phyloP scores from a whole-genome alignment of 1,140 invertebrate species.

The Camponotus pennsylvanicus region DNA sequence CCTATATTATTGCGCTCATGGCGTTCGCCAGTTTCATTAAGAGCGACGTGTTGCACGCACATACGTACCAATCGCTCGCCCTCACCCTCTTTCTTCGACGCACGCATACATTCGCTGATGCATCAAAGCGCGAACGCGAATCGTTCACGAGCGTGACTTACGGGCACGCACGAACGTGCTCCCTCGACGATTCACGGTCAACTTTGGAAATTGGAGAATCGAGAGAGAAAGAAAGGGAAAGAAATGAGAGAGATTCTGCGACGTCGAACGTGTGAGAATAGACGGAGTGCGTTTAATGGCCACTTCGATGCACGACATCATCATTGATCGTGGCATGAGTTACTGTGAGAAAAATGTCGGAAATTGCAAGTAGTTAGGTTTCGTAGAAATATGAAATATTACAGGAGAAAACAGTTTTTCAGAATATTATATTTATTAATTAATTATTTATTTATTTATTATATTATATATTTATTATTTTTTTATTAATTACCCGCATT shows the following conservation, averaged over 20 bases:
- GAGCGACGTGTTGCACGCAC: constrained; percentile 35
- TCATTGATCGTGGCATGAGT: constrained; percentile 62
- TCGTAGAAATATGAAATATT: constrained; percentile 64
- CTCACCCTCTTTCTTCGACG: constrained; percentile 19
- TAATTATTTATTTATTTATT: too few relatives aligned
- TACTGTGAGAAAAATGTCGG: constrained; percentile 70
- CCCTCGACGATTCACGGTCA: constrained; percentile 19
- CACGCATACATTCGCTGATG: constrained; percentile 35
- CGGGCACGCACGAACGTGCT: constrained; percentile 34
- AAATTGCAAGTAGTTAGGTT: constrained; percentile 66
- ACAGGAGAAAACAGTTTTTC: background rate
- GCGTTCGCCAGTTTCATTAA: constrained; percentile 50
- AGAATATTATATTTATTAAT: background rate
- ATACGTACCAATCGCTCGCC: background rate
- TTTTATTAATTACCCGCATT: too few relatives aligned
- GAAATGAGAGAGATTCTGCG: constrained; percentile 1
- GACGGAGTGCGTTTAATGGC: constrained; percentile 72
- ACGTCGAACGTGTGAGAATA: constrained; percentile 67
- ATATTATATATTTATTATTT: too few relatives aligned
- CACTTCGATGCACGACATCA: constrained; percentile 45
- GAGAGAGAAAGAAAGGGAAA: background rate
- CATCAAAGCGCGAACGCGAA: constrained; percentile 37
- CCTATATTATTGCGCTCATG: background rate
- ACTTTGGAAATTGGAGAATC: constrained; percentile 54
- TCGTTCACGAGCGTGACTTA: constrained; percentile 54